phyloP scores from a whole-genome alignment of 2,113 vertebrate genomes.

The Atherinomorus stipes region DNA sequence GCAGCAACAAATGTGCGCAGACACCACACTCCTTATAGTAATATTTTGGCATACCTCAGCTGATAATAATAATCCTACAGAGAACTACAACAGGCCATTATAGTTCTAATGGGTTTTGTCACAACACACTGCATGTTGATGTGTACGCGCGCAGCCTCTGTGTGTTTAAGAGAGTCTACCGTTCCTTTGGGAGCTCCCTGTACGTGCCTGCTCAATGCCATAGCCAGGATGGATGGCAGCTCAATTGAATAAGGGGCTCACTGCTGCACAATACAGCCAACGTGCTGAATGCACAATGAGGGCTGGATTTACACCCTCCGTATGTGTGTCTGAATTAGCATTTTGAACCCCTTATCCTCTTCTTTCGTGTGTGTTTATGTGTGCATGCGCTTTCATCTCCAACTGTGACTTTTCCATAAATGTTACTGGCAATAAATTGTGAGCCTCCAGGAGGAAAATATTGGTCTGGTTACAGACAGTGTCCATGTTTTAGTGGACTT shows the following conservation, averaged over 20 bases:
- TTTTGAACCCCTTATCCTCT: slow-evolving; percentile 57
- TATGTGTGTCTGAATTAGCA: slow-evolving; percentile 73
- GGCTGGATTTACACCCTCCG: slow-evolving; percentile 67
- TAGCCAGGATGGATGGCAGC: slow-evolving; percentile 73
- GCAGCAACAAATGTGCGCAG: not conserved
- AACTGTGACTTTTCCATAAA: slow-evolving; percentile 70
- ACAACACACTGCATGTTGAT: slow-evolving; percentile 55
- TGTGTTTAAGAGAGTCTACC: slow-evolving; percentile 64
- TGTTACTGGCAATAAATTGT: slow-evolving; percentile 70
- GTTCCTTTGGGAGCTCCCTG: slow-evolving; percentile 73
- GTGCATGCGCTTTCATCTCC: slow-evolving; percentile 54
- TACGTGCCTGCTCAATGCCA: slow-evolving; percentile 66
- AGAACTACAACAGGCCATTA: slow-evolving; percentile 66
- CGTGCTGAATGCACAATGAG: slow-evolving; percentile 77
- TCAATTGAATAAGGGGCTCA: slow-evolving; percentile 78
- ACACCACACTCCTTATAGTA: slow-evolving; percentile 12
- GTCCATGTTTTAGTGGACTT: slow-evolving; percentile 60
- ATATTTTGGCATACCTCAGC: slow-evolving; percentile 54
- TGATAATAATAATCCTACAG: slow-evolving; percentile 69
- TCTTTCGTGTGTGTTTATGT: slow-evolving; percentile 46
- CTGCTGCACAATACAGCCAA: slow-evolving; percentile 72
- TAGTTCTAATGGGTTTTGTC: slow-evolving; percentile 71
- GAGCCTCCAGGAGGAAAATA: slow-evolving; percentile 46
- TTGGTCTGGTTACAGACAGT: slow-evolving; percentile 57
- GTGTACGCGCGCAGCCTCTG: slow-evolving; percentile 69